Evolutionary conservation across 1,140 invertebrate genomes (phyloP).

Genomic region (Aphelenchoides avenae): DNA sequence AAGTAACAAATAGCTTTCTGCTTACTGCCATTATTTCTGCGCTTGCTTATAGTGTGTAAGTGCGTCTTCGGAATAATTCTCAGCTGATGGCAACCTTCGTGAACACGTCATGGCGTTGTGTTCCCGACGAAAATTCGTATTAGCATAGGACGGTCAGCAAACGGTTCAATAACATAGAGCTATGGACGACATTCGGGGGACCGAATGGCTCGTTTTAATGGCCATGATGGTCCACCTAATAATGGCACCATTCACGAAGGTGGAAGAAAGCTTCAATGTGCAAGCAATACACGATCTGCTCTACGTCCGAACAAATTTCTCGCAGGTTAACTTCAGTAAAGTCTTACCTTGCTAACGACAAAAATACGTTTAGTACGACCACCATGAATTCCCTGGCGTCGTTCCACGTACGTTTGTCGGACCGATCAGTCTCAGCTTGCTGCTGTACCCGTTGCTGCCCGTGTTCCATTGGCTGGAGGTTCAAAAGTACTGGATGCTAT

Average conservation of each 20-base stretch:
- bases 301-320: conserved; percentile 76
- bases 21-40: too few species aligned
- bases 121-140: too few species aligned
- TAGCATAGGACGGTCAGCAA: too few species aligned
- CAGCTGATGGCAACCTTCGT: too few species aligned
- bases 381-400: conserved; percentile 93
- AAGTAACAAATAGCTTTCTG: too few species aligned
- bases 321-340: conserved; percentile 67
- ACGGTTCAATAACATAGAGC: too few species aligned
- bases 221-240: conserved; percentile 69
- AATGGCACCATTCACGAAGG: conserved; percentile 93
- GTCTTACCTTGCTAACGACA: conserved; percentile 3
- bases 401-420: conserved; percentile 94
- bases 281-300: conserved; percentile 90
- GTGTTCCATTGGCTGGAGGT: conserved; percentile 69
- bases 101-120: too few species aligned
- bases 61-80: too few species aligned
- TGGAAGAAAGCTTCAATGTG: conserved; percentile 98
- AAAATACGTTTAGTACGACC: conserved; percentile 77
- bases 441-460: conserved; percentile 73
- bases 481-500: conserved; percentile 82
- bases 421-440: conserved; percentile 74
- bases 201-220: conserved; percentile 49
- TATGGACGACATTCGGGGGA: conserved; percentile 35
- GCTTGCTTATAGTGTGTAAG: too few species aligned